Percentiles rank a stretch among this genome's conserved stretches.
phyloP scores from a whole-genome alignment of 92 coral and sea anemone genomes.

The Metridium senile region DNA sequence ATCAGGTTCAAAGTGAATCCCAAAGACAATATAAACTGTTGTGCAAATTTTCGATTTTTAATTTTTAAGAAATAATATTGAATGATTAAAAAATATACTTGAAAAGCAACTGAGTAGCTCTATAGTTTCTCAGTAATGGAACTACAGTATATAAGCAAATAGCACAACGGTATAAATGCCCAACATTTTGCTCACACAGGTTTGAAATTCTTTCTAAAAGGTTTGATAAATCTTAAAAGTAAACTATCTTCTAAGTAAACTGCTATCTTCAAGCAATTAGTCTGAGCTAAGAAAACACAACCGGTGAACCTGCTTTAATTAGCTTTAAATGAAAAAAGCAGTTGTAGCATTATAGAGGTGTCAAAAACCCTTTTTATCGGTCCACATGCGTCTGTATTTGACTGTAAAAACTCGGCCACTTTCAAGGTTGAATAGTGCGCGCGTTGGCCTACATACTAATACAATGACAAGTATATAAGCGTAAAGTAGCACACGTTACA shows the following conservation, averaged over 20 bases:
- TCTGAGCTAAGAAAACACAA: constrained; percentile 15
- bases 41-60: no score
- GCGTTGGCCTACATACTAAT: neutral
- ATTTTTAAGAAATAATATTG: no score
- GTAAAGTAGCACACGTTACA: constrained; percentile 8
- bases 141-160: no score
- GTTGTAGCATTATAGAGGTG: constrained; percentile 18
- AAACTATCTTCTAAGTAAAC: neutral
- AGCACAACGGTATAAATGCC: no score
- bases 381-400: neutral
- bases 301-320: constrained; percentile 5
- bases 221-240: neutral
- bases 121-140: no score
- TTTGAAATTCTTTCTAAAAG: no score
- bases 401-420: constrained; percentile 2
- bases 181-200: no score
- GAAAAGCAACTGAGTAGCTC: no score
- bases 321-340: constrained; percentile 4
- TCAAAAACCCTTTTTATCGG: constrained; percentile 17
- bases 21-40: no score
- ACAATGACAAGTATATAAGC: constrained; percentile 5
- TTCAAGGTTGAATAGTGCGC: constrained; percentile 14
- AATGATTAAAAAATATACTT: no score
- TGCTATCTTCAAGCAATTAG: neutral
- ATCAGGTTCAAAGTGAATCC: no score